Evolutionary conservation across 2,797 vertebrate genomes (phyloP).

Genomic region (Holocentrus rufus): DNA sequence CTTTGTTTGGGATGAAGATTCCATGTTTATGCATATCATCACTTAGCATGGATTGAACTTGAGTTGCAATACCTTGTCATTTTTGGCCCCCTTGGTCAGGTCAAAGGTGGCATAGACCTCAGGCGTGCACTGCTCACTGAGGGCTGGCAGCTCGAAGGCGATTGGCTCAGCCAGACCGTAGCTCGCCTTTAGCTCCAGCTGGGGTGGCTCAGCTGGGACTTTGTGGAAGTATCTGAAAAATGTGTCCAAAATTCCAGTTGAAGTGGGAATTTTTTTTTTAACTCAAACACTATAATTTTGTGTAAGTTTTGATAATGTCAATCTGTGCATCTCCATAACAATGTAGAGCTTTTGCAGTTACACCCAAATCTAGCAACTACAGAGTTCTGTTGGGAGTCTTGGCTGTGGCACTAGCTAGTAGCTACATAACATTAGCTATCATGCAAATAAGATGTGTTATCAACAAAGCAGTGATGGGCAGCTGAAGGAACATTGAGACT

Average conservation of each 20-base stretch:
- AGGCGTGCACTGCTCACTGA: slow-evolving; percentile 86
- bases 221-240: slow-evolving; percentile 95
- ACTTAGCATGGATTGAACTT: background rate
- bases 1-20: background rate
- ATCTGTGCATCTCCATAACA: too few species aligned
- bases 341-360: too few species aligned
- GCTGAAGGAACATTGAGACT: too few species aligned
- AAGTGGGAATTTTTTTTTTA: background rate
- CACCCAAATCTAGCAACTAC: too few species aligned
- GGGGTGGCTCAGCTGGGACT: slow-evolving; percentile 91
- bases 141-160: slow-evolving; percentile 88
- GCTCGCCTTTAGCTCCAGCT: slow-evolving; percentile 94
- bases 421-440: too few species aligned
- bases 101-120: slow-evolving; percentile 92
- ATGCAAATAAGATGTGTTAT: too few species aligned
- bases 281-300: too few species aligned
- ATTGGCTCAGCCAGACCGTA: slow-evolving; percentile 94
- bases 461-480: too few species aligned
- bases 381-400: too few species aligned
- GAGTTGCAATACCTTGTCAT: slow-evolving; percentile 84
- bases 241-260: background rate
- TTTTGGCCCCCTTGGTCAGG: slow-evolving; percentile 93
- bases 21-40: background rate
- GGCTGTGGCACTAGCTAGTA: too few species aligned
- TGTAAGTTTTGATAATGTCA: background rate